Evolutionary conservation across 2,888 invertebrate species (phyloP).

Genomic region (Nephrotoma appendiculata): DNA sequence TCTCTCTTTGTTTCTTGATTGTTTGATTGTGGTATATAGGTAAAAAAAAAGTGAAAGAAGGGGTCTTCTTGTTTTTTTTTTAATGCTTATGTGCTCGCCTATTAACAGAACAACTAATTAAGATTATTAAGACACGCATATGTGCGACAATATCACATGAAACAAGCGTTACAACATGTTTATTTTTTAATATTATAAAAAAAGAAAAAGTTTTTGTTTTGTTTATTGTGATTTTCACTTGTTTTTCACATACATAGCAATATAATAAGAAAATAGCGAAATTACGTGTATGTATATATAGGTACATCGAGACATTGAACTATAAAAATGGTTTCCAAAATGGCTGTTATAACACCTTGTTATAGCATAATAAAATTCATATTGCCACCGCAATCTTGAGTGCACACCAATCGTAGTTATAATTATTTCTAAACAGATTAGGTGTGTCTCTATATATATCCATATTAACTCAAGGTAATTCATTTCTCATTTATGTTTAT

Average conservation of each 20-base stretch:
- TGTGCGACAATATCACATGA: background rate
- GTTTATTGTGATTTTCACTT: background rate
- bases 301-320: background rate
- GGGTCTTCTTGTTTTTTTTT: background rate
- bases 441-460: background rate
- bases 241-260: background rate
- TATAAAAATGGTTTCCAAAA: background rate
- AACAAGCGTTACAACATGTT: background rate
- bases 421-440: background rate
- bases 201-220: background rate
- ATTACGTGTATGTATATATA: background rate
- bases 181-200: background rate
- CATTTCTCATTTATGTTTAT: background rate
- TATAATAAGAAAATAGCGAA: background rate
- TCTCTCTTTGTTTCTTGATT: background rate
- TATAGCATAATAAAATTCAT: background rate
- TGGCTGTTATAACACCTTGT: background rate
- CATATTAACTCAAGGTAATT: background rate
- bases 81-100: background rate
- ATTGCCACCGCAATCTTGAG: background rate
- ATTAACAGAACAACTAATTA: background rate
- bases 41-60: background rate
- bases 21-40: background rate
- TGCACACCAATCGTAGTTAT: background rate
- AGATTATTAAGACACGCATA: background rate